Percentiles rank a stretch among this genome's conserved stretches.
These are phyloP conservation scores for Crossoptilon crossoptilon DNA, from an alignment of 2,797 vertebrate species.

Conservation along the genomic window DNA sequence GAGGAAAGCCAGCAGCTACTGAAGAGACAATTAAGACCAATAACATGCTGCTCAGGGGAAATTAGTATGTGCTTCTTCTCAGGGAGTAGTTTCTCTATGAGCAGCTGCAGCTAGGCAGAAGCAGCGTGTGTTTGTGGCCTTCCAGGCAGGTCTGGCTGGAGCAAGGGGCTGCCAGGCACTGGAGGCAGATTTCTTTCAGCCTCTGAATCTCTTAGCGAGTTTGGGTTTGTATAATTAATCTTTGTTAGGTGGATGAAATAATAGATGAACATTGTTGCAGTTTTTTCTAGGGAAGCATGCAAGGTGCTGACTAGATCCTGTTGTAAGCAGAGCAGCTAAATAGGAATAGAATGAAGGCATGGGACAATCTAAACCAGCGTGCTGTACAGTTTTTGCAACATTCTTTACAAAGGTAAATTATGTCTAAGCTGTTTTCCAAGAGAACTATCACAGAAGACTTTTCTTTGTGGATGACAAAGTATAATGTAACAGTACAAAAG, in stretches of 20 bases:
- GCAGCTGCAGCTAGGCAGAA: neutral
- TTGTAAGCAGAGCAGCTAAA: neutral
- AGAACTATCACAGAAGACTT: neutral
- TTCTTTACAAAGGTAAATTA: neutral
- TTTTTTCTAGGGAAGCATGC: neutral
- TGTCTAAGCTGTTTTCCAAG: neutral
- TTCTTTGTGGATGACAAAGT: neutral
- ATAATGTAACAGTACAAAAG: neutral
- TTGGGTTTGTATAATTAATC: neutral
- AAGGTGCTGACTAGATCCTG: neutral
- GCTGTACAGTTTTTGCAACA: neutral
- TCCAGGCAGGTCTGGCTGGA: neutral
- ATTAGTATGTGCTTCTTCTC: neutral
- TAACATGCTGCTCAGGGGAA: neutral
- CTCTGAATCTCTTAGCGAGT: neutral
- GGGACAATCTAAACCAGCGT: neutral
- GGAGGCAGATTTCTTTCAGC: neutral
- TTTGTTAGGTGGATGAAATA: neutral
- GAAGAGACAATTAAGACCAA: constrained; percentile 11
- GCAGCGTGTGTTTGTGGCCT: neutral
- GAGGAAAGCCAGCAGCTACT: neutral
- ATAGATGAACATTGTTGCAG: neutral
- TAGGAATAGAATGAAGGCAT: neutral
- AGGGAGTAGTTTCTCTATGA: neutral
- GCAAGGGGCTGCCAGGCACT: neutral